Conservation (phyloP, 1,140 invertebrate species). For the Sitobion miscanthi region DNA sequence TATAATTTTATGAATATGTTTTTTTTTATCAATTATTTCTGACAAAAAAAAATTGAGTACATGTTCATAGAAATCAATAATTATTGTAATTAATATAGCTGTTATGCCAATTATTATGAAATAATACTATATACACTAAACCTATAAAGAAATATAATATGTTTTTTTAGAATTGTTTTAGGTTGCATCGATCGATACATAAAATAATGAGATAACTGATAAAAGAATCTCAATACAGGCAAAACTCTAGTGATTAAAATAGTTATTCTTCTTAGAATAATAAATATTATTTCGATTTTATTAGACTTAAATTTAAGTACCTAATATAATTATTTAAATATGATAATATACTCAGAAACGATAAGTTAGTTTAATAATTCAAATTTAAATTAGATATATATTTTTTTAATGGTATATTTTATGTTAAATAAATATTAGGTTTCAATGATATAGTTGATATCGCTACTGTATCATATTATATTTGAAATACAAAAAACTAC, state of each 20-base stretch:
- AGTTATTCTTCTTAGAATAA: neutral
- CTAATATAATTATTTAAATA: conserved; percentile 15
- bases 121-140: neutral
- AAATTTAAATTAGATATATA: neutral
- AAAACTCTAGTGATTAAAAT: neutral
- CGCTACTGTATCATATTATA: neutral
- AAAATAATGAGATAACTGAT: neutral
- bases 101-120: neutral
- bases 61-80: neutral
- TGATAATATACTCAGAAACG: neutral
- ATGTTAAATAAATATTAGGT: neutral
- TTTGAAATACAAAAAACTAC: too few species aligned
- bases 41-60: neutral
- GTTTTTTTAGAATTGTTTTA: neutral
- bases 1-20: neutral
- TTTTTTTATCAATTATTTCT: too few species aligned
- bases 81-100: neutral
- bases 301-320: neutral
- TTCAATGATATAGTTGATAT: neutral
- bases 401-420: too few species aligned
- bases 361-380: neutral
- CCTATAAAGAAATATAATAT: neutral
- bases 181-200: neutral
- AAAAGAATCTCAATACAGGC: neutral
- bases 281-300: neutral